These are phyloP conservation scores for Enteromius afrohamiltoni DNA, from an alignment of 2,797 vertebrate species.

Conservation along the genomic window DNA sequence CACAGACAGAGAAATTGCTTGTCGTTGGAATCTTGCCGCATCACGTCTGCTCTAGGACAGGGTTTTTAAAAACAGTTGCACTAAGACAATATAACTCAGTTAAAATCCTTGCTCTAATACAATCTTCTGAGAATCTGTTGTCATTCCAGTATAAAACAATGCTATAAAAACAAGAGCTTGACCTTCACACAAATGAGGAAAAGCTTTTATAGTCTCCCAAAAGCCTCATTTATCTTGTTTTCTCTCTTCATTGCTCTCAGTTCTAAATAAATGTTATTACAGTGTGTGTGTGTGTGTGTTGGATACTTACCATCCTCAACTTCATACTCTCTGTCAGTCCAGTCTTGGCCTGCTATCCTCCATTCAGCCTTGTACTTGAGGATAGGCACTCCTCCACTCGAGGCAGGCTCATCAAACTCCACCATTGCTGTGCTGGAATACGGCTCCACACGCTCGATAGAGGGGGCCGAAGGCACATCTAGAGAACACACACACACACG, in stretches of 20 bases:
- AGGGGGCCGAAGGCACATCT: slow-evolving; percentile 93
- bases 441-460: slow-evolving; percentile 86
- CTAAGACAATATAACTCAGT: not conserved
- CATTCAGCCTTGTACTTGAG: slow-evolving; percentile 92
- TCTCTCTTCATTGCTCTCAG: slow-evolving; percentile 17
- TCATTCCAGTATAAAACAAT: slow-evolving; percentile 22
- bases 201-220: slow-evolving; percentile 6
- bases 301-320: slow-evolving; percentile 84
- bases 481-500: slow-evolving; percentile 48
- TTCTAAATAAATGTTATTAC: slow-evolving; percentile 30
- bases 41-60: not conserved
- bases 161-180: slow-evolving; percentile 5
- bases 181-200: slow-evolving; percentile 29
- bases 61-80: not conserved
- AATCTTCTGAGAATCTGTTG: not conserved
- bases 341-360: slow-evolving; percentile 80
- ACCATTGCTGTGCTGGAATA: slow-evolving; percentile 93
- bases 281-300: not conserved
- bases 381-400: slow-evolving; percentile 90
- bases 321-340: slow-evolving; percentile 82
- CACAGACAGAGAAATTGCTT: not conserved
- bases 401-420: slow-evolving; percentile 88
- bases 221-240: slow-evolving; percentile 24
- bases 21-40: not conserved
- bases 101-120: slow-evolving; percentile 23